Evolutionary conservation across 2,113 vertebrate genomes (phyloP).

Genomic region (Choloepus hoffmanni): DNA sequence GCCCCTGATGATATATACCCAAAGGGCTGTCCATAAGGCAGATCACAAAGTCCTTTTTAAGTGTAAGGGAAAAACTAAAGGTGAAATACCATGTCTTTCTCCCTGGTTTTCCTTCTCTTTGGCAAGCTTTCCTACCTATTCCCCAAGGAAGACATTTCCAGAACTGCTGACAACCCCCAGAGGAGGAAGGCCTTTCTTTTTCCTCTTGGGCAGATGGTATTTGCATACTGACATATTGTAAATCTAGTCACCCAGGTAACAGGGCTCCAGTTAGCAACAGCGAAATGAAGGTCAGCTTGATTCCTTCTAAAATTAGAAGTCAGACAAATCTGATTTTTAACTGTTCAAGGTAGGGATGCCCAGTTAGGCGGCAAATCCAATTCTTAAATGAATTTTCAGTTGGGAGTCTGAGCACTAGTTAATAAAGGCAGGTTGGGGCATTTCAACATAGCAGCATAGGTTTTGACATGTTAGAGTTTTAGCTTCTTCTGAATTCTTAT

Average conservation of each 20-base stretch:
- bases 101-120: background rate
- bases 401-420: background rate
- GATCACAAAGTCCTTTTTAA: background rate
- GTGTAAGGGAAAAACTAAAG: background rate
- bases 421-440: background rate
- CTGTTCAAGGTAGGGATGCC: slow-evolving; percentile 71
- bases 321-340: slow-evolving; percentile 75
- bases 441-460: background rate
- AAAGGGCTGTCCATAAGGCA: too few relatives aligned
- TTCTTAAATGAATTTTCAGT: slow-evolving; percentile 8
- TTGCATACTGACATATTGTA: slow-evolving; percentile 84
- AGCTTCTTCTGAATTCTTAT: background rate
- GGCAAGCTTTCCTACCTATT: background rate
- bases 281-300: slow-evolving; percentile 75
- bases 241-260: slow-evolving; percentile 85
- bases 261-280: slow-evolving; percentile 79
- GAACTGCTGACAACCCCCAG: slow-evolving; percentile 26
- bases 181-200: slow-evolving; percentile 54
- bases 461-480: background rate
- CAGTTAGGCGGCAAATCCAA: slow-evolving; percentile 45
- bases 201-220: slow-evolving; percentile 84
- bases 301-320: slow-evolving; percentile 78
- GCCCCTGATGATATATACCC: background rate
- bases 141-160: slow-evolving; percentile 45
- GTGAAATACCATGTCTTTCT: background rate